Conservation (phyloP, 1,140 invertebrate species). For the Catajapyx aquilonaris region DNA sequence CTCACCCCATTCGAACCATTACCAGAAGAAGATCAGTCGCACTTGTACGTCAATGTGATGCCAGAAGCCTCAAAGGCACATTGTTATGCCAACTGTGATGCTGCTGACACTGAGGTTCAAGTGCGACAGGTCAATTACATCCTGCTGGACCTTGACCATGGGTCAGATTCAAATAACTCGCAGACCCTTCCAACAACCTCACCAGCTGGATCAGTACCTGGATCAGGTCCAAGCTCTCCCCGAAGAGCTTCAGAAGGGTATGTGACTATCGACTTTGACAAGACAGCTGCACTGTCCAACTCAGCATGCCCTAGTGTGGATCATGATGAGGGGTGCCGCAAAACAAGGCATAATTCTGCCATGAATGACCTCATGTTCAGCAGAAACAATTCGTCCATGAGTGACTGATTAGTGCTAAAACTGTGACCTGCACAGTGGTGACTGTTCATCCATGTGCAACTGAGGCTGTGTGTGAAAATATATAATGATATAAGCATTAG, state of each 20-base stretch:
- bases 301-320: conserved; percentile 30
- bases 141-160: conserved; percentile 42
- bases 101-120: conserved; percentile 25
- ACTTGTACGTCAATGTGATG: conserved; percentile 43
- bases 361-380: conserved; percentile 22
- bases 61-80: conserved; percentile 23
- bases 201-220: conserved; percentile 14
- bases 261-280: conserved; percentile 82
- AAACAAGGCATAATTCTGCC: conserved; percentile 40
- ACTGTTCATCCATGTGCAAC: no score
- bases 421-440: no score
- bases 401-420: no score
- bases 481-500: no score
- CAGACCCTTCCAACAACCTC: conserved; percentile 15
- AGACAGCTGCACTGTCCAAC: conserved; percentile 64
- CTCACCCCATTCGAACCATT: no score
- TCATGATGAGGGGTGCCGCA: conserved; percentile 32
- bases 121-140: conserved; percentile 43
- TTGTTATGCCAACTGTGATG: conserved; percentile 41
- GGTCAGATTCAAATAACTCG: conserved; percentile 9
- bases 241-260: conserved; percentile 46
- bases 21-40: conserved; percentile 15
- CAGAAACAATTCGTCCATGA: background rate
- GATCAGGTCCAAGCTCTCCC: conserved; percentile 28
- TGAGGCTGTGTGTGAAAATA: no score